These are phyloP conservation scores for Procambarus clarkii DNA, from an alignment of 1,140 invertebrate genomes.

Conservation along the genomic window DNA sequence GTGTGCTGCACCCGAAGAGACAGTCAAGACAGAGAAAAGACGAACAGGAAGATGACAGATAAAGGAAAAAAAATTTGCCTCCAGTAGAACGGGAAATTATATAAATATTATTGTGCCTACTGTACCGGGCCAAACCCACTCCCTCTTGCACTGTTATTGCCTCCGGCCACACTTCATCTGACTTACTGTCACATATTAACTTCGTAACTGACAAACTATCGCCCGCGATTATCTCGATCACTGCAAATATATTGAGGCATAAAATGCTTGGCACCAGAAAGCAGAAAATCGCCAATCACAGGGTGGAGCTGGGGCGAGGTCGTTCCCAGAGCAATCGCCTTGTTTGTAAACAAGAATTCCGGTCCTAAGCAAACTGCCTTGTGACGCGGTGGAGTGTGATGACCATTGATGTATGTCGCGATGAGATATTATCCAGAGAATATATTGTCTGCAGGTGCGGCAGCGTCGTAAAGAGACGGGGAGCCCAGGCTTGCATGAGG, in stretches of 20 bases:
- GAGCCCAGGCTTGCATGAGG: background rate
- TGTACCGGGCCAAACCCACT: too few relatives aligned
- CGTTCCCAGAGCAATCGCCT: background rate
- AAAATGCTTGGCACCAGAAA: background rate
- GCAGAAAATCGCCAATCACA: background rate
- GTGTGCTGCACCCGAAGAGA: too few relatives aligned
- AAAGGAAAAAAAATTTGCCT: too few relatives aligned
- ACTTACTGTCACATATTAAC: too few relatives aligned
- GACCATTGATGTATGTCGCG: background rate
- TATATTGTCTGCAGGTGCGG: background rate
- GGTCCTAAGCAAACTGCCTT: background rate
- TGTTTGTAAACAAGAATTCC: constrained; percentile 12
- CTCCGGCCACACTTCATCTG: too few relatives aligned
- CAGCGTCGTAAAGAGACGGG: background rate
- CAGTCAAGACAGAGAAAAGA: too few relatives aligned
- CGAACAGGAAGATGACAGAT: too few relatives aligned
- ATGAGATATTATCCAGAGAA: background rate
- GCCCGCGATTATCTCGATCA: too few relatives aligned
- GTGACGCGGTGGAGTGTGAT: background rate
- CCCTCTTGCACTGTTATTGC: too few relatives aligned
- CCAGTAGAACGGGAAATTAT: too few relatives aligned
- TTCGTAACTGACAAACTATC: too few relatives aligned
- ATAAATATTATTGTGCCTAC: too few relatives aligned
- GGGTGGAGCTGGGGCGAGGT: background rate
- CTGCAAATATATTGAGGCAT: background rate